phyloP scores from a whole-genome alignment of 2,113 vertebrate species.

The Dicaeum eximium region DNA sequence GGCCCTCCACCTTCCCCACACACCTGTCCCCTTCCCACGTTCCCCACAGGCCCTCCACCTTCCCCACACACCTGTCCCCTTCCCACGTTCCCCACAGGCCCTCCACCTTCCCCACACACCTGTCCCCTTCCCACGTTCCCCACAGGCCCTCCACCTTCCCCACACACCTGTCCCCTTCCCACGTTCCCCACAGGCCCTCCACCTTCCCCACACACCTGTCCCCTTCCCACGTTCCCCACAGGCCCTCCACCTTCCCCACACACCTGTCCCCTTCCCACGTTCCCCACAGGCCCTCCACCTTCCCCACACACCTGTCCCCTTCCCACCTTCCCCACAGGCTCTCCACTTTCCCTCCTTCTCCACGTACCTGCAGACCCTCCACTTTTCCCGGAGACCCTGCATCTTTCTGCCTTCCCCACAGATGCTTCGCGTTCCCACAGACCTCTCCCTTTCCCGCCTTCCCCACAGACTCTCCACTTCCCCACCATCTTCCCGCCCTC shows the following conservation, averaged over 20 bases:
- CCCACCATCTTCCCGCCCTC: not conserved
- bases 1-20: not conserved
- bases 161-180: too few relatives aligned
- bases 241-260: accelerated
- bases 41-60: accelerated
- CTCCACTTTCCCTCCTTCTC: accelerated
- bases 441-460: too few relatives aligned
- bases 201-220: too few relatives aligned
- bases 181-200: not conserved
- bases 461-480: not conserved
- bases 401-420: not conserved
- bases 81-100: too few relatives aligned
- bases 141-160: accelerated
- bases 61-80: too few relatives aligned
- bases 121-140: not conserved
- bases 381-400: too few relatives aligned
- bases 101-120: not conserved
- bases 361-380: not conserved
- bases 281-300: not conserved
- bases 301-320: too few relatives aligned
- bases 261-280: accelerated
- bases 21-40: too few relatives aligned
- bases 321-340: not conserved
- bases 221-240: too few relatives aligned
- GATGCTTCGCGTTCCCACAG: too few relatives aligned